These are phyloP conservation scores for Percopsis transmontana DNA, from an alignment of 2,113 vertebrate genomes.

Conservation along the genomic window DNA sequence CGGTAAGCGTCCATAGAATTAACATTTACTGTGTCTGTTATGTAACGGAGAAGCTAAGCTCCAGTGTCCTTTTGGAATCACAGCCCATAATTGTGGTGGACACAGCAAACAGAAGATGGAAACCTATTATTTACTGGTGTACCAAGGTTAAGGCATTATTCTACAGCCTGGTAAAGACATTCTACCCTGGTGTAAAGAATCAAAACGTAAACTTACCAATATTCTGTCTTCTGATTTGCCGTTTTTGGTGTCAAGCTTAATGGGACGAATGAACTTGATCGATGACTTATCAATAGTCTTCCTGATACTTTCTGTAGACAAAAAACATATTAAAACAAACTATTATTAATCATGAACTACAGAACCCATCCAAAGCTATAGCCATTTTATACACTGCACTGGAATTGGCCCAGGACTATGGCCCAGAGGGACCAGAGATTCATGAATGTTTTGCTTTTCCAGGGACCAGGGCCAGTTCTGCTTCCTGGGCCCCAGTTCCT, in stretches of 20 bases:
- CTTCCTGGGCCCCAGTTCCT: too few species aligned
- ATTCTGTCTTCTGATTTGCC: constrained; percentile 78
- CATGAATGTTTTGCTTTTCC: too few species aligned
- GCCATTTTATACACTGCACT: too few species aligned
- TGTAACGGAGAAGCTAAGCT: not conserved
- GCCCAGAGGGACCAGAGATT: too few species aligned
- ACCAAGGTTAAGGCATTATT: not conserved
- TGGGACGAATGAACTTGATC: constrained; percentile 73
- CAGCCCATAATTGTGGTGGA: not conserved
- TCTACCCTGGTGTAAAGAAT: not conserved
- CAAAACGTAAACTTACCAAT: constrained; percentile 64
- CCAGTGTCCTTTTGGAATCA: not conserved
- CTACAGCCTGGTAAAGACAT: too few species aligned
- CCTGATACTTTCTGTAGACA: constrained; percentile 76
- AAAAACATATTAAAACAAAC: constrained; percentile 20
- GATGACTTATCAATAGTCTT: constrained; percentile 76
- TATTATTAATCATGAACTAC: too few species aligned
- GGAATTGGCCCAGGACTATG: too few species aligned
- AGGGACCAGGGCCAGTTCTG: too few species aligned
- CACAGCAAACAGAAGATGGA: not conserved
- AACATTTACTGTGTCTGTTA: not conserved
- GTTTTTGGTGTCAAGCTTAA: constrained; percentile 77
- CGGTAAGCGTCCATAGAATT: not conserved
- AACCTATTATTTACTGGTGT: not conserved
- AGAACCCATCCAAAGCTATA: too few species aligned